These are phyloP conservation scores for Philypnodon macrostomus DNA, from an alignment of 2,797 vertebrate genomes.

Conservation along the genomic window DNA sequence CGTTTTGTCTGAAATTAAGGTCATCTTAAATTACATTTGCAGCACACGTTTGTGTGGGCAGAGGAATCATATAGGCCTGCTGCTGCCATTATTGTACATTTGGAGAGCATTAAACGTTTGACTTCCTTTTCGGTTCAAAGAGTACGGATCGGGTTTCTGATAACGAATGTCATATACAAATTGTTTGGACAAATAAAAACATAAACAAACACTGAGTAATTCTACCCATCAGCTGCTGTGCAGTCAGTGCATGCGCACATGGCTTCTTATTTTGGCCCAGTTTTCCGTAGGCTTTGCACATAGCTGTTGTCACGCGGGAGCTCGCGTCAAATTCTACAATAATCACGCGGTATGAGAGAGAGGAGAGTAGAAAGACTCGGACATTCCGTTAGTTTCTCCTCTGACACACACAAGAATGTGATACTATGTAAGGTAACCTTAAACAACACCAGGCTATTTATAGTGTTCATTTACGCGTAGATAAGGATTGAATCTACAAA, in stretches of 20 bases:
- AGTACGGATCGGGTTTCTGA: no score
- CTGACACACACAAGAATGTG: not conserved
- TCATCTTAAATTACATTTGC: constrained; percentile 55
- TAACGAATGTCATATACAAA: no score
- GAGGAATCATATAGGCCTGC: constrained; percentile 14
- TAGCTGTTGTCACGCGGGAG: constrained; percentile 56
- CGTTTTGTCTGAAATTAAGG: constrained; percentile 73
- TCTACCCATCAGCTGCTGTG: constrained; percentile 39
- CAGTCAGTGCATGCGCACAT: constrained; percentile 31
- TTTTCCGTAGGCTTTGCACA: constrained; percentile 20
- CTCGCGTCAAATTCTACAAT: constrained; percentile 65
- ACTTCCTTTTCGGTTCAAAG: constrained; percentile 33
- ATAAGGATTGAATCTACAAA: constrained; percentile 15
- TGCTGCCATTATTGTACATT: constrained; percentile 44
- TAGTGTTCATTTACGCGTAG: constrained; percentile 33
- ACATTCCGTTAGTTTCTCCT: constrained; percentile 15
- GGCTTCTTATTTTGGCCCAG: constrained; percentile 14
- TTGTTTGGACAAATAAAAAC: constrained; percentile 41
- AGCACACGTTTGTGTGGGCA: constrained; percentile 50
- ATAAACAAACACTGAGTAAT: constrained; percentile 51
- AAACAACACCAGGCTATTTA: not conserved
- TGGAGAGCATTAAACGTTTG: constrained; percentile 45
- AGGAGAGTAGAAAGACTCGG: constrained; percentile 31
- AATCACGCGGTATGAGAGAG: constrained; percentile 64
- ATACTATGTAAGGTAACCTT: not conserved